A percentile compares a stretch with the other conserved stretches of the same genome.
These are phyloP conservation scores for Drosophila azteca DNA, from an alignment of 1,140 invertebrate genomes.

Conservation along the genomic window DNA sequence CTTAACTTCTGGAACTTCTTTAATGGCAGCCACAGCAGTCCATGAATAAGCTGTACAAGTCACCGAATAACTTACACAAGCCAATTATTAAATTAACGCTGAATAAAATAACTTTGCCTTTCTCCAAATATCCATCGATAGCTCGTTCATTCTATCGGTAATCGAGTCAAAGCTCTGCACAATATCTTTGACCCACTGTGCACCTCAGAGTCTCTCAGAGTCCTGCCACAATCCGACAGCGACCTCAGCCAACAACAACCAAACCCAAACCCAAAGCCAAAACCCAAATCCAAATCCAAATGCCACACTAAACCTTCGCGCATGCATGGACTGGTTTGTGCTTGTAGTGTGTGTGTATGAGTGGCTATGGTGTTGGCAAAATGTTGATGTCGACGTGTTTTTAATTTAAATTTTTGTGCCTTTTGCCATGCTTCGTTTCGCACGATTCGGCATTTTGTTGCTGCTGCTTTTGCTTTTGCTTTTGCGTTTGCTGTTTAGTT, in stretches of 20 bases:
- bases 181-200: not conserved
- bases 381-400: slow-evolving; percentile 73
- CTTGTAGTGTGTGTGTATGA: slow-evolving; percentile 11
- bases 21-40: no score
- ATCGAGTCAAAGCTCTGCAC: not conserved
- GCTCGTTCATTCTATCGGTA: no score
- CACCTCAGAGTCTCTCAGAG: not conserved
- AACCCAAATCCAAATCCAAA: slow-evolving; percentile 17
- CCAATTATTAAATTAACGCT: no score
- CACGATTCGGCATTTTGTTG: slow-evolving; percentile 62
- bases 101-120: no score
- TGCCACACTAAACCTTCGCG: slow-evolving; percentile 17
- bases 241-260: slow-evolving; percentile 38
- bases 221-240: slow-evolving; percentile 23
- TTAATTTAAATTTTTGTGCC: slow-evolving; percentile 74
- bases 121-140: no score
- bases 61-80: no score
- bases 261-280: not conserved
- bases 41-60: no score
- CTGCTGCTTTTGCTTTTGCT: not conserved
- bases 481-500: slow-evolving; percentile 54
- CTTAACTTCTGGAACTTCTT: no score
- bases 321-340: slow-evolving; percentile 8
- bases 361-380: slow-evolving; percentile 50
- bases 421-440: slow-evolving; percentile 36